phyloP scores from a whole-genome alignment of 1,140 invertebrate genomes.

The Lepidurus couesii region DNA sequence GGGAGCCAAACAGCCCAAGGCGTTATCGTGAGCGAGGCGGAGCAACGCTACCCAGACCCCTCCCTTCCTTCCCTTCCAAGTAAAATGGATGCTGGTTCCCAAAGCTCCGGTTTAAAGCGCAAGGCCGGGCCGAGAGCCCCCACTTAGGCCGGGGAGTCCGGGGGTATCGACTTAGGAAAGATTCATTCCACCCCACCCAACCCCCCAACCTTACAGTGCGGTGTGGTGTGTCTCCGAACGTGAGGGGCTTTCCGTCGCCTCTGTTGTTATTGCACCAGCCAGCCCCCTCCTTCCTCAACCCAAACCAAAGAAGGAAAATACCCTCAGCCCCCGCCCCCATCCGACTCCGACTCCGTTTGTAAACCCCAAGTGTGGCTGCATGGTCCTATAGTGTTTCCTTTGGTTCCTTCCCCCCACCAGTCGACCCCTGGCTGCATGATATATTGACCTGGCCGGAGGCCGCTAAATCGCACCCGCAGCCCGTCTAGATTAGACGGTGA shows the following conservation, averaged over 20 bases:
- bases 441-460: conserved; percentile 20
- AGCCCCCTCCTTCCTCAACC: not conserved
- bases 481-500: conserved; percentile 21
- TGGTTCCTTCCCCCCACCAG: not conserved
- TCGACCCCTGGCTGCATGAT: conserved; percentile 10
- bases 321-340: not conserved
- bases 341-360: not conserved
- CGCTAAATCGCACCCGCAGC: conserved; percentile 12
- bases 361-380: not conserved
- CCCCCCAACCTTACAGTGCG: not conserved
- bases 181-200: not conserved
- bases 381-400: not conserved
- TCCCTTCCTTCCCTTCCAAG: not conserved
- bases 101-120: not conserved
- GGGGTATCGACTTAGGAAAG: not conserved
- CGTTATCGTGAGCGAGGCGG: not conserved
- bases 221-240: not conserved
- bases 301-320: not conserved
- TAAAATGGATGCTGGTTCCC: not conserved
- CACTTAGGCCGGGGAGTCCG: not conserved
- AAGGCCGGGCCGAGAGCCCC: not conserved
- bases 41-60: not conserved
- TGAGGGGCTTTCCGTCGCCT: not conserved
- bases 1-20: not conserved
- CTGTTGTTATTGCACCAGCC: not conserved